Evolutionary conservation across 2,113 vertebrate genomes (phyloP).

Genomic region (Ctenomys sociabilis): DNA sequence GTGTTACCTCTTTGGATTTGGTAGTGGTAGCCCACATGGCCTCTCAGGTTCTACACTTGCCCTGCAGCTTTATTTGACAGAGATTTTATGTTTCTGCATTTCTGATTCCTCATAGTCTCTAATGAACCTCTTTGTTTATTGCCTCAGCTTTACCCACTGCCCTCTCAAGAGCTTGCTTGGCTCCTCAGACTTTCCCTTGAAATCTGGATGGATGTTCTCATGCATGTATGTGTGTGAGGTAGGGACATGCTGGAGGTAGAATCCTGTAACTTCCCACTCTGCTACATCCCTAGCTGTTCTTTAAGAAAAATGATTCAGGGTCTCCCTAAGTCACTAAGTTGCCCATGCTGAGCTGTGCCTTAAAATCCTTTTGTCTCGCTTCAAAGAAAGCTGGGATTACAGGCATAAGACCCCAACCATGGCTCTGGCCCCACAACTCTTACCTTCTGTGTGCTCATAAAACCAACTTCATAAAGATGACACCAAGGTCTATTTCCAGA

Average conservation of each 20-base stretch:
- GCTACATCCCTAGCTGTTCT: neutral
- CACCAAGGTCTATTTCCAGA: neutral
- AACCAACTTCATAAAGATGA: neutral
- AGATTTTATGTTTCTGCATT: neutral
- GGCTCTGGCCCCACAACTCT: neutral
- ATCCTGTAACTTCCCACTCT: neutral
- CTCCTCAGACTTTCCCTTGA: neutral
- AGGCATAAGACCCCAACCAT: neutral
- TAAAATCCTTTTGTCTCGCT: neutral
- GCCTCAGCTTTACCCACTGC: neutral
- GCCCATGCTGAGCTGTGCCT: neutral
- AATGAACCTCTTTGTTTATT: neutral
- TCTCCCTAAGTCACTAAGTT: neutral
- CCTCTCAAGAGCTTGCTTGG: neutral
- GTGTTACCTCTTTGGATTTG: neutral
- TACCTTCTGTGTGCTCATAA: neutral
- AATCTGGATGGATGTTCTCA: neutral
- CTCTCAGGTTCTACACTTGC: neutral
- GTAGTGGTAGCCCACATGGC: neutral
- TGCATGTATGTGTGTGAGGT: neutral
- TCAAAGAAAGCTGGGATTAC: neutral
- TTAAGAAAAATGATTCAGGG: neutral
- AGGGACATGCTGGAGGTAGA: neutral
- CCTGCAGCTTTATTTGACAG: neutral
- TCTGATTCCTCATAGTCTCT: neutral